Evolutionary conservation across 2,888 invertebrate species (phyloP), one percentile per base, ranked within the genome.

Genomic region (Brachyptera risi): DNA sequence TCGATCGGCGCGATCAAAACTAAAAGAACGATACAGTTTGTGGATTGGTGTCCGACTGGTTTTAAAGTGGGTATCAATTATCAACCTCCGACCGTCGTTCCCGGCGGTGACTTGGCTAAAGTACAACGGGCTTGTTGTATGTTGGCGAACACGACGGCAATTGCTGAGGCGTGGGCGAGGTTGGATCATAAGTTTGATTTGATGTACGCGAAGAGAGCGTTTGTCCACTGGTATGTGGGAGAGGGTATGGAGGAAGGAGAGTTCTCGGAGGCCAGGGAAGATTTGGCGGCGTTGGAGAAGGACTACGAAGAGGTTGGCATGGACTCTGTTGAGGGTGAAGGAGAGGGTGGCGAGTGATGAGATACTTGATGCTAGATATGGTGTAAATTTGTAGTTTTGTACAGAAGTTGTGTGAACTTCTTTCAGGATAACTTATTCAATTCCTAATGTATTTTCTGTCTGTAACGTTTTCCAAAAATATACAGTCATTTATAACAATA

Each of bases 221-320:
- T 81, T 67, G 81, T 81, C 58, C 81, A 82, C 68, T 82, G 82
- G 82, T 82, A 80, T 68, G 75, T 76, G 37, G 76, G 76, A 11
- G 76, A 76, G 67, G 76, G 76, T 58, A 77, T 77, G 76, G 73
- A 73, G 63, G 73, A 74, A 68, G 78, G 78, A 11, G 91, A 91
- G 74, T 90, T 91, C 75, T 82, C 85, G 5, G 90, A 91, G 73
- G 90, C 90, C 21, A 80, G 90, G 23, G 90, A 90, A 71, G 88
- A 90, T 75, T 77, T 90, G 65, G 87, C 83, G 58, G 83, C 84
- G 17, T 76, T 88, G 2, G 88, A 88, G 73, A 80, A 84, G 68
- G 88, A 88, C 71, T 88, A 88, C 73, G 85, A 87, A 68, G 88
- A 88, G 73, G 88, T 88, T n/a, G 86, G 86, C 60, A 80, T 83